These are phyloP conservation scores for Pangasius macronema DNA, from an alignment of 2,797 vertebrate species.

Conservation along the genomic window DNA sequence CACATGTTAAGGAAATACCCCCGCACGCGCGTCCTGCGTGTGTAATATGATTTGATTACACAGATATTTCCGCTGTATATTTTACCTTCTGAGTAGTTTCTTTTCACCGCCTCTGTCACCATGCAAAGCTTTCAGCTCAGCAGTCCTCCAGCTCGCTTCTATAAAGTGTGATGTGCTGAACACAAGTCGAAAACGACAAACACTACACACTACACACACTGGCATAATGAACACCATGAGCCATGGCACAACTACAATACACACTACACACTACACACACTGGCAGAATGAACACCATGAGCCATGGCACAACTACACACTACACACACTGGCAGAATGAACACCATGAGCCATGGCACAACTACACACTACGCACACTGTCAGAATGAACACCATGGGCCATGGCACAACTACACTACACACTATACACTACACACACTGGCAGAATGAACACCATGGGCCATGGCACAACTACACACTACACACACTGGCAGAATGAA, in stretches of 20 bases:
- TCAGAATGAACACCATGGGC: no score
- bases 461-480: no score
- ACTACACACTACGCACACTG: no score
- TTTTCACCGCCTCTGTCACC: not conserved
- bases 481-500: no score
- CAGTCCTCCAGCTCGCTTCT: not conserved
- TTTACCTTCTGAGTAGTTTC: not conserved
- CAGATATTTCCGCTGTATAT: slow-evolving; percentile 14
- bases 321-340: no score
- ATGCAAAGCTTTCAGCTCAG: not conserved
- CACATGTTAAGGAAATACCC: slow-evolving; percentile 44
- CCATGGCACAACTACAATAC: no score
- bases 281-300: no score
- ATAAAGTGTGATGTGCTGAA: not conserved
- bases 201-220: not conserved
- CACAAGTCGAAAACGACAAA: not conserved
- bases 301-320: no score
- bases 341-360: no score
- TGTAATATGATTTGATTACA: slow-evolving; percentile 35
- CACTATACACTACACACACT: no score
- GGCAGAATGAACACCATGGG: not conserved
- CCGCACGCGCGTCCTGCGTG: not conserved
- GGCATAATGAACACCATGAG: not conserved
- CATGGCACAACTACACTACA: no score
- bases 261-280: no score